phyloP scores from a whole-genome alignment of 2,888 invertebrate species.

The Crocallis elinguaria region DNA sequence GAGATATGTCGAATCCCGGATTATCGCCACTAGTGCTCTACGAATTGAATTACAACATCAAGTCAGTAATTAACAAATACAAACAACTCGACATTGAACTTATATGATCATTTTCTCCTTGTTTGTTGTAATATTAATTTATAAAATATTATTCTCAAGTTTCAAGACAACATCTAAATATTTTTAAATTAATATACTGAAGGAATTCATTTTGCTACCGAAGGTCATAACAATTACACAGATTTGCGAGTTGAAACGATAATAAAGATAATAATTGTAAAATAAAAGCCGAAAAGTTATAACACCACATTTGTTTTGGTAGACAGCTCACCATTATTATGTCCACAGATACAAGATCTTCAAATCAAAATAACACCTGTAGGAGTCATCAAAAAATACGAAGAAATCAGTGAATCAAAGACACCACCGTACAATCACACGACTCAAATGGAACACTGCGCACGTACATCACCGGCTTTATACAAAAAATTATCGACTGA shows the following conservation, averaged over 20 bases:
- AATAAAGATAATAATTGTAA: not conserved
- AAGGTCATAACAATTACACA: too few relatives aligned
- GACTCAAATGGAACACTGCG: slow-evolving; percentile 48
- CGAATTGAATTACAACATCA: too few relatives aligned
- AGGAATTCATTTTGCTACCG: too few relatives aligned
- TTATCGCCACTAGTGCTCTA: slow-evolving; percentile 7
- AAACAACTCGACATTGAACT: too few relatives aligned
- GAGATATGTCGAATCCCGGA: slow-evolving; percentile 16
- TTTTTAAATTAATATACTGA: too few relatives aligned
- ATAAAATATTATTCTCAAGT: too few relatives aligned
- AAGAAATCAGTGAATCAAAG: slow-evolving; percentile 20
- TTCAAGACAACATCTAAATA: too few relatives aligned
- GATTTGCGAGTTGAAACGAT: too few relatives aligned
- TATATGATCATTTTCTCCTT: too few relatives aligned
- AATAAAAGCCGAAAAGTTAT: not conserved
- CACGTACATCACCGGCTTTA: slow-evolving; percentile 50
- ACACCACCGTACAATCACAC: slow-evolving; percentile 42
- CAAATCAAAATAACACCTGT: not conserved
- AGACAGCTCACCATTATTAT: slow-evolving; percentile 22
- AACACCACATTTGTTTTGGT: not conserved
- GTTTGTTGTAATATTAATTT: too few relatives aligned
- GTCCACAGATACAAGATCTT: slow-evolving; percentile 23
- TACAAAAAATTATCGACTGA: slow-evolving; percentile 54
- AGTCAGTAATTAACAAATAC: too few relatives aligned
- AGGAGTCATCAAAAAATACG: slow-evolving; percentile 5